Conservation (phyloP, 2,888 invertebrate species). For the Arge pagana region DNA sequence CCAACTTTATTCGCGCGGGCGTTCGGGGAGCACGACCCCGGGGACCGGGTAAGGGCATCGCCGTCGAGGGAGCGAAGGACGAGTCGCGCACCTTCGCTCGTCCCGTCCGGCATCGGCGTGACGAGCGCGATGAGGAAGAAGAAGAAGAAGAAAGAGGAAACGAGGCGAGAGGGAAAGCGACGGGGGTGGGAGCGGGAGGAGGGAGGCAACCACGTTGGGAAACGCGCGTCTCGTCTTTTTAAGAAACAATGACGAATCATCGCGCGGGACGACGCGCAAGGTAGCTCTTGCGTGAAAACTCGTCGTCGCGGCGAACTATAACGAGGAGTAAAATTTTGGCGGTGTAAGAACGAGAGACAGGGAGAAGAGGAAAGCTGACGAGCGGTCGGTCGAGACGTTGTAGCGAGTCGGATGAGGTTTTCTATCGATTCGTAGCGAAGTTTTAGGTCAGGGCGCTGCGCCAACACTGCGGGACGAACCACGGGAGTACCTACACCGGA, state of each 20-base stretch:
- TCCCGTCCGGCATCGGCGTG: too few relatives aligned
- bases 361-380: conserved; percentile 23
- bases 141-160: conserved; percentile 2
- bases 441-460: conserved; percentile 58
- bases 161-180: conserved; percentile 17
- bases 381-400: too few relatives aligned
- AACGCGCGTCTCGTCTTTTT: conserved; percentile 11
- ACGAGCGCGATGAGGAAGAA: background rate
- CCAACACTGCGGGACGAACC: conserved; percentile 48
- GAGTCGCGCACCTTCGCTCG: too few relatives aligned
- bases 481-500: conserved; percentile 8
- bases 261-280: conserved; percentile 29
- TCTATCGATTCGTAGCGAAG: conserved; percentile 48
- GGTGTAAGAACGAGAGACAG: conserved; percentile 11
- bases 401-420: conserved; percentile 52
- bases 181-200: conserved; percentile 15
- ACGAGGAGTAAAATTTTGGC: conserved; percentile 22
- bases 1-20: too few relatives aligned
- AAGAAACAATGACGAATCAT: conserved; percentile 15
- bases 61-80: too few relatives aligned
- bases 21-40: too few relatives aligned
- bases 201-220: conserved; percentile 20
- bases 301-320: too few relatives aligned
- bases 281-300: too few relatives aligned
- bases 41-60: too few relatives aligned